Base-by-base conservation (phyloP, 1,140 invertebrate species). In the Zophobas atratus region DNA sequence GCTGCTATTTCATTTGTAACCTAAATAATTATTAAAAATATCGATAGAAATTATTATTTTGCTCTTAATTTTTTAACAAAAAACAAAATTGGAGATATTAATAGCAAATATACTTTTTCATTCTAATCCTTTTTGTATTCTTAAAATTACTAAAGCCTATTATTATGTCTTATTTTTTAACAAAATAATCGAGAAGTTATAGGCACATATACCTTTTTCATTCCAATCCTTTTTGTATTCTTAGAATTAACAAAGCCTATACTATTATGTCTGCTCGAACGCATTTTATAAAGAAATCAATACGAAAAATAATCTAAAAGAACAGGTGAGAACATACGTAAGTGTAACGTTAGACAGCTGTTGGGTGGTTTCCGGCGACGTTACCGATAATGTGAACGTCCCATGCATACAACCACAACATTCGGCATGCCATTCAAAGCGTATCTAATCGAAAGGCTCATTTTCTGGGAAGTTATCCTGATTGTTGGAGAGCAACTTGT, bases 401-500 rank as follows among this genome's bases (percentile, higher is more conserved):
- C 46, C 70, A 53, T 71, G 46, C 46, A 51, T 39, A 33, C 35
- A 20, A 20, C 33, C 70, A 72, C 70, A 72, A 51, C 46, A 72
- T 72, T 72, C 51, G 70, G 70, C 73, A 70, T 76, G 79, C 71
- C 76, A 71, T 73, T 80, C 79, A 77, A 80, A 56, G 53, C 79
- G 43, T 80, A 63, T 77, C 79, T 73, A 77, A 77, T 77, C 46
- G 57, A n/a, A 73, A 77, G 71, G 67, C 53, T 70, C 60, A 77
- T 77, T 77, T 78, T 78, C 77, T 78, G 77, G 72, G 77, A 78
- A 78, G 63, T 73, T 77, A 80, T 80, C 71, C 70, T 74, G 76
- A 73, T 73, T 77, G 60, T 80, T 55, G 75, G 67, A 77, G 75
- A 77, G 56, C 70, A 51, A 79, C 51, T 73, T 77, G 71, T 77